phyloP scores from a whole-genome alignment of 2,113 vertebrate species.

The Athene noctua region DNA sequence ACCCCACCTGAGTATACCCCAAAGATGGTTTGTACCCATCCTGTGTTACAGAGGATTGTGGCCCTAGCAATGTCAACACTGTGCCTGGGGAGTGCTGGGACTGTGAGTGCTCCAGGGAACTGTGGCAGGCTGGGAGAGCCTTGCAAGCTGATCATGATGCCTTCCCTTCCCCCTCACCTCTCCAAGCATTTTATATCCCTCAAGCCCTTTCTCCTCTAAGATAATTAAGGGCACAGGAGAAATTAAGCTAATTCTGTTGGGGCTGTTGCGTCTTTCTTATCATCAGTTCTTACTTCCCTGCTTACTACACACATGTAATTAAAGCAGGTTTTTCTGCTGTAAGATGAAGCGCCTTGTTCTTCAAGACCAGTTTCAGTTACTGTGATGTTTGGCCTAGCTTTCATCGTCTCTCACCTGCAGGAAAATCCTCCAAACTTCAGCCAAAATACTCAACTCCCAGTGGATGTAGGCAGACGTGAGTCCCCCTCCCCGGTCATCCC shows the following conservation, averaged over 20 bases:
- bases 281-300: neutral
- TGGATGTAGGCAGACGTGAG: neutral
- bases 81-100: neutral
- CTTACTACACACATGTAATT: neutral
- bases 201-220: neutral
- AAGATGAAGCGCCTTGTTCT: neutral
- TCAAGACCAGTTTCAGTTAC: neutral
- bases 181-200: neutral
- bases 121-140: neutral
- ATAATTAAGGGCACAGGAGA: slow-evolving; percentile 34
- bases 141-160: neutral
- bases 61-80: neutral
- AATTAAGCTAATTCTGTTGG: slow-evolving; percentile 28
- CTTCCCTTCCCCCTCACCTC: neutral
- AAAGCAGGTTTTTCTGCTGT: neutral
- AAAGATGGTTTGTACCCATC: neutral
- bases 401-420: neutral
- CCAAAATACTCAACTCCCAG: neutral
- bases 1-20: neutral
- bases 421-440: neutral
- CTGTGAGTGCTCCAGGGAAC: neutral
- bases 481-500: neutral
- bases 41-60: neutral
- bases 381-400: neutral
- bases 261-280: neutral